Evolutionary conservation across 2,888 invertebrate species (phyloP).

Genomic region (Pseudolycoriella hygida): DNA sequence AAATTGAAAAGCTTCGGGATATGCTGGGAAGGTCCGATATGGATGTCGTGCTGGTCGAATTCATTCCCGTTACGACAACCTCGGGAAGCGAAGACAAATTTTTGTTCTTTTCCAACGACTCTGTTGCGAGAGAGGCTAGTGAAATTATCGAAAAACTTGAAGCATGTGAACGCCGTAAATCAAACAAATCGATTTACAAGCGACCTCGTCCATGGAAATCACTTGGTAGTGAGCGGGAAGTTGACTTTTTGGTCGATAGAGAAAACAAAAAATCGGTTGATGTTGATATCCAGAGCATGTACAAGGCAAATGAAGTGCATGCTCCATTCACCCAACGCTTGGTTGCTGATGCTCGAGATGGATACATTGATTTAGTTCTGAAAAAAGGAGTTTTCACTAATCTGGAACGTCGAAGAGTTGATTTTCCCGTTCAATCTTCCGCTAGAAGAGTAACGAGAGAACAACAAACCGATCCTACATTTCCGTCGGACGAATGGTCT

Average conservation of each 20-base stretch:
- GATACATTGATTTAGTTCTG: slow-evolving; percentile 45
- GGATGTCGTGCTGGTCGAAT: slow-evolving; percentile 40
- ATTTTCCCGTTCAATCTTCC: slow-evolving; percentile 38
- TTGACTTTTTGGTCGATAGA: slow-evolving; percentile 34
- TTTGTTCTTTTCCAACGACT: slow-evolving; percentile 42
- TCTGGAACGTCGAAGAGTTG: slow-evolving; percentile 37
- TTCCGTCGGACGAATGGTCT: slow-evolving; percentile 50
- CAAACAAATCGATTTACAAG: slow-evolving; percentile 39
- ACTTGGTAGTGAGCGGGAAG: slow-evolving; percentile 46
- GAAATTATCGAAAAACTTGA: slow-evolving; percentile 37
- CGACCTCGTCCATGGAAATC: slow-evolving; percentile 38
- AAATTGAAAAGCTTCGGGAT: slow-evolving; percentile 20
- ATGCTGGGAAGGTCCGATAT: slow-evolving; percentile 22
- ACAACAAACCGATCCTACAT: slow-evolving; percentile 49
- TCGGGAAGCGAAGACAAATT: slow-evolving; percentile 45
- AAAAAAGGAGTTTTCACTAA: slow-evolving; percentile 35
- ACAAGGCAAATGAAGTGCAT: slow-evolving; percentile 32
- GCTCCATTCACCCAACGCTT: slow-evolving; percentile 36
- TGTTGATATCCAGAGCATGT: slow-evolving; percentile 47
- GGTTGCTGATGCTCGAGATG: slow-evolving; percentile 42
- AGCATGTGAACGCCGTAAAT: slow-evolving; percentile 25
- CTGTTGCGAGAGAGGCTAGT: slow-evolving; percentile 33
- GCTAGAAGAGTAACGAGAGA: slow-evolving; percentile 29
- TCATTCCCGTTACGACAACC: slow-evolving; percentile 44
- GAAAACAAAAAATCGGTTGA: slow-evolving; percentile 41